Percentiles rank a stretch among this genome's conserved stretches.
Evolutionary conservation across 1,140 invertebrate genomes (phyloP).

Genomic region (Apis florea): DNA sequence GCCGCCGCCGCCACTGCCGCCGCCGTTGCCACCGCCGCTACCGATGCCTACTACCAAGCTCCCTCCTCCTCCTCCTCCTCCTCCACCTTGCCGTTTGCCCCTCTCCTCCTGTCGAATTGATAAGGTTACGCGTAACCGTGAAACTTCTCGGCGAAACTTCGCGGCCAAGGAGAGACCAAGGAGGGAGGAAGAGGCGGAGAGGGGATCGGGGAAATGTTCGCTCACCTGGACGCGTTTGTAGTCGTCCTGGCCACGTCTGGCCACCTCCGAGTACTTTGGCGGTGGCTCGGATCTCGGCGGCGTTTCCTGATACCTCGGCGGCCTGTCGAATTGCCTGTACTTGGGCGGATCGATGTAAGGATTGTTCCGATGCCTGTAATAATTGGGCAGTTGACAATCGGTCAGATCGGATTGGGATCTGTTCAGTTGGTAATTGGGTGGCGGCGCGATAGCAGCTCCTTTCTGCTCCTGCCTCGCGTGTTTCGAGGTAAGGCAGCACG

Average conservation of each 20-base stretch:
- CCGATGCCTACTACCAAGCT: conserved; percentile 45
- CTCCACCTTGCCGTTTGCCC: conserved; percentile 65
- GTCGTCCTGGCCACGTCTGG: conserved; percentile 68
- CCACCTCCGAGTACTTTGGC: conserved; percentile 74
- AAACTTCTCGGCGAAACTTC: conserved; percentile 37
- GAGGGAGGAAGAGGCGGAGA: too few relatives aligned
- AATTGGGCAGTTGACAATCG: conserved; percentile 64
- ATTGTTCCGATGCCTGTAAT: conserved; percentile 60
- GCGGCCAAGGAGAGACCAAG: not conserved
- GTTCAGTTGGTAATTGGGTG: conserved; percentile 60
- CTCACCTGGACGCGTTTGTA: conserved; percentile 70
- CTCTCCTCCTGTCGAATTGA: conserved; percentile 75
- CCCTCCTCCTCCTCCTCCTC: conserved; percentile 1
- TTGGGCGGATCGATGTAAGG: conserved; percentile 70
- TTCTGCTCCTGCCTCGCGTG: conserved; percentile 61
- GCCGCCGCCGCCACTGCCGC: not conserved
- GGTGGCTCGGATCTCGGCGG: conserved; percentile 71
- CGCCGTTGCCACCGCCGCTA: not conserved
- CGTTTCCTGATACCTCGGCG: conserved; percentile 74
- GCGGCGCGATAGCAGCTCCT: conserved; percentile 3
- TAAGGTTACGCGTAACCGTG: conserved; percentile 61
- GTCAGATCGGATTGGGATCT: conserved; percentile 61
- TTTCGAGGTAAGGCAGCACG: conserved; percentile 54
- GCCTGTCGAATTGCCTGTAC: conserved; percentile 73
- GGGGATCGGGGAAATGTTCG: not conserved